These are phyloP conservation scores for Phorcus lineatus DNA, from an alignment of 2,888 invertebrate genomes.

Conservation along the genomic window DNA sequence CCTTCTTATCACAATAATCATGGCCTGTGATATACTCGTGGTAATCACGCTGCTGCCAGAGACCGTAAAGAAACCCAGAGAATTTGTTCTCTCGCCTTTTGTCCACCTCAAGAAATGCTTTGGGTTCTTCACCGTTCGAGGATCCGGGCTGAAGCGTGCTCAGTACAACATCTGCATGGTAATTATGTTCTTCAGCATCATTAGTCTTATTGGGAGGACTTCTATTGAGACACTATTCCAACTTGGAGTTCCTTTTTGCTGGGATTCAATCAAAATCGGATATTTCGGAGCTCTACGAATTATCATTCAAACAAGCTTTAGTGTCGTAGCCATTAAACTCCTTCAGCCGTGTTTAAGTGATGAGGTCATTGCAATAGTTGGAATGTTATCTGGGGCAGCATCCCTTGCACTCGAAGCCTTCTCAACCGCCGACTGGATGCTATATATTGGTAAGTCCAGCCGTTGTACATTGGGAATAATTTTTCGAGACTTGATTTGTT, in stretches of 20 bases:
- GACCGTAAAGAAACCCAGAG: conserved; percentile 8
- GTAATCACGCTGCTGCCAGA: conserved; percentile 38
- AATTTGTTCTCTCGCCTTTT: conserved; percentile 31
- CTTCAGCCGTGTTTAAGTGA: conserved; percentile 42
- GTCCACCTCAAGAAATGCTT: conserved; percentile 39
- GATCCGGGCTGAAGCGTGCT: conserved; percentile 36
- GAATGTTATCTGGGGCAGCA: conserved; percentile 32
- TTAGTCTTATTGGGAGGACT: conserved; percentile 34
- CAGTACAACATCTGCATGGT: conserved; percentile 35
- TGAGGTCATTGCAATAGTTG: conserved; percentile 43
- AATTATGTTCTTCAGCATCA: conserved; percentile 32
- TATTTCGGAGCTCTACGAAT: conserved; percentile 36
- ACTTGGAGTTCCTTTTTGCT: conserved; percentile 50
- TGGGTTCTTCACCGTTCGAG: conserved; percentile 38
- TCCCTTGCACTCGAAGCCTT: conserved; percentile 42
- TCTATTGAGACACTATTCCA: conserved; percentile 46
- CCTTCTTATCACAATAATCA: conserved; percentile 24
- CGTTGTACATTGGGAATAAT: not conserved
- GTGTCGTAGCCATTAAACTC: conserved; percentile 38
- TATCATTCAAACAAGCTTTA: conserved; percentile 36
- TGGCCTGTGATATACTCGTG: conserved; percentile 30
- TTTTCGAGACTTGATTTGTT: too few relatives aligned
- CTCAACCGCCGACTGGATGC: conserved; percentile 31
- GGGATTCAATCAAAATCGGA: conserved; percentile 48
- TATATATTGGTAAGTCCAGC: conserved; percentile 44